Percentiles rank a stretch among this genome's conserved stretches.
These are phyloP conservation scores for Leistus spinibarbis DNA, from an alignment of 2,888 invertebrate species.

Conservation along the genomic window DNA sequence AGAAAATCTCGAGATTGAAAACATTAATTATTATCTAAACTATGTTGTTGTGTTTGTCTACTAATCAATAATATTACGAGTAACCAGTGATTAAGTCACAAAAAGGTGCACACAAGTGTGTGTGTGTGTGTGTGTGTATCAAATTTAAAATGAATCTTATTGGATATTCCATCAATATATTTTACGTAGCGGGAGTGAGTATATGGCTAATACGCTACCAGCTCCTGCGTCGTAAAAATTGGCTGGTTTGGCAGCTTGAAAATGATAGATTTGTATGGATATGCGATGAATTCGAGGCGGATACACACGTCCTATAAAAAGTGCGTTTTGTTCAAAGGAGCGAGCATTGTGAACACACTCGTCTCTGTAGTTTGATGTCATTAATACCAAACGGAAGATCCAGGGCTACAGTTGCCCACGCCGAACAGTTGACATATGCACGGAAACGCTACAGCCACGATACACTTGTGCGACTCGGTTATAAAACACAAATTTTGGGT, in stretches of 20 bases:
- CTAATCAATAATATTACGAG: too few species aligned
- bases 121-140: too few species aligned
- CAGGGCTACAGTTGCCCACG: slow-evolving; percentile 19
- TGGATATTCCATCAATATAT: too few species aligned
- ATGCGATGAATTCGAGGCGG: background rate
- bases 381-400: slow-evolving; percentile 36
- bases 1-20: too few species aligned
- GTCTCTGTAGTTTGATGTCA: slow-evolving; percentile 30
- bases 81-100: too few species aligned
- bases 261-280: slow-evolving; percentile 30
- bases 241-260: background rate
- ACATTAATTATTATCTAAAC: too few species aligned
- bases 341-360: slow-evolving; percentile 21
- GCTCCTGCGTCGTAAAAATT: background rate
- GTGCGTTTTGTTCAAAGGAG: slow-evolving; percentile 21
- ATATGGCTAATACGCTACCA: too few species aligned
- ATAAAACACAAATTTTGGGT: slow-evolving; percentile 40
- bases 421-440: background rate
- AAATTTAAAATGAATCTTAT: too few species aligned
- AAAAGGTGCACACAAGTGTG: too few species aligned
- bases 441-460: background rate
- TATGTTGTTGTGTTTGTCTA: too few species aligned
- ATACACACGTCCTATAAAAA: slow-evolving; percentile 31
- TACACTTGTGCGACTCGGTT: slow-evolving; percentile 4
- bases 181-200: too few species aligned